These are phyloP conservation scores for Reticulitermes lucifugus DNA, from an alignment of 2,888 invertebrate species.

Conservation along the genomic window DNA sequence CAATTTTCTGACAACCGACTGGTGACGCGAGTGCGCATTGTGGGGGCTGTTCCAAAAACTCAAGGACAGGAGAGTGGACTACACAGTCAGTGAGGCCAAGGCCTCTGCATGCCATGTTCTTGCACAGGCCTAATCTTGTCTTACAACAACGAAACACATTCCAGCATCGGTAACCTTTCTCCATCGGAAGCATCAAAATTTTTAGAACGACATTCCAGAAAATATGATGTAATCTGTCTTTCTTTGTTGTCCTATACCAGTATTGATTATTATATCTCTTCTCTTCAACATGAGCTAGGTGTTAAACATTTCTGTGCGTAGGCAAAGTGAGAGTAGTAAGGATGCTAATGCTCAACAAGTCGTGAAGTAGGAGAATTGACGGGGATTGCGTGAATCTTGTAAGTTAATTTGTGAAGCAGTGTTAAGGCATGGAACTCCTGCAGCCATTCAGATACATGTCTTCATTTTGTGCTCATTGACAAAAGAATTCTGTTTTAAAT, in stretches of 20 bases:
- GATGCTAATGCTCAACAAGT: constrained; percentile 22
- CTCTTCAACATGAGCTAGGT: constrained; percentile 6
- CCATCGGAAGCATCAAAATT: neutral
- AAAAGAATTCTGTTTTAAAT: no score
- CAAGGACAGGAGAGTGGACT: constrained; percentile 43
- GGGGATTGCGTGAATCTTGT: neutral
- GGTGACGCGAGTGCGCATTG: constrained; percentile 77
- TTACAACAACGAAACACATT: constrained; percentile 13
- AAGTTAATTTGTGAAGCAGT: neutral
- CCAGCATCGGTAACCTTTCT: neutral
- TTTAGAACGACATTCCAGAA: no score
- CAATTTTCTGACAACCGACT: constrained; percentile 85
- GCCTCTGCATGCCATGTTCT: neutral
- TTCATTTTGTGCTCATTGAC: no score
- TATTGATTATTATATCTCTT: constrained; percentile 31
- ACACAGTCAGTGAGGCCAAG: constrained; percentile 48
- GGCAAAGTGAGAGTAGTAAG: constrained; percentile 12
- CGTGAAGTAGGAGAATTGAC: neutral
- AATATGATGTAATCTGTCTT: neutral
- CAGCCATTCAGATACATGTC: no score
- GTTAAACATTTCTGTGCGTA: constrained; percentile 25
- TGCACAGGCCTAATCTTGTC: neutral
- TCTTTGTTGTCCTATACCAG: constrained; percentile 25
- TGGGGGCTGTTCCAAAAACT: constrained; percentile 83
- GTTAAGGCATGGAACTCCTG: neutral